These are phyloP conservation scores for Danio rerio DNA, from an alignment of 2,113 vertebrate genomes.

Conservation along the genomic window DNA sequence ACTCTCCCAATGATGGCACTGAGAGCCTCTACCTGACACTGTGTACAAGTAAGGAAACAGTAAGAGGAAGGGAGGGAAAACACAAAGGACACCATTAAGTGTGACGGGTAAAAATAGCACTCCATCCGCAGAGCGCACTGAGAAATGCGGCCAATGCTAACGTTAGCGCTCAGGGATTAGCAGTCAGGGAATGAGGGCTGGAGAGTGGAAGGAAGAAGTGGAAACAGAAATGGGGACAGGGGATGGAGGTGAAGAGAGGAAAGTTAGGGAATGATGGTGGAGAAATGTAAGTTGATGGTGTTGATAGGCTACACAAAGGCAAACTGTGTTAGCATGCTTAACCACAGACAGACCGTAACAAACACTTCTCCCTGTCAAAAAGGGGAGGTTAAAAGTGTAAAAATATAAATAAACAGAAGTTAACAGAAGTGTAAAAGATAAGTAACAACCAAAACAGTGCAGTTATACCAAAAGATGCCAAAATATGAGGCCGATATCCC, in stretches of 20 bases:
- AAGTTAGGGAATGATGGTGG: conserved; percentile 33
- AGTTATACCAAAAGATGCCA: too few relatives aligned
- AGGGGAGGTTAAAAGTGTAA: too few relatives aligned
- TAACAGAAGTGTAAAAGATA: too few relatives aligned
- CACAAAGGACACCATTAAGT: conserved; percentile 56
- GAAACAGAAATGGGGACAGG: conserved; percentile 33
- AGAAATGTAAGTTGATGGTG: conserved; percentile 37
- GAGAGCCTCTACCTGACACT: not conserved
- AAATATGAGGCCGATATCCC: too few relatives aligned
- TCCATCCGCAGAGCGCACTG: conserved; percentile 28
- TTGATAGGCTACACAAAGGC: conserved; percentile 46
- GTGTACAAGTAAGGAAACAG: not conserved
- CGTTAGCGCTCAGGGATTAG: conserved; percentile 54
- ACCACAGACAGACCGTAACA: conserved; percentile 41
- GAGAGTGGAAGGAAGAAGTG: not conserved
- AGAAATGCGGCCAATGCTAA: conserved; percentile 58
- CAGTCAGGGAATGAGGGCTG: conserved; percentile 18
- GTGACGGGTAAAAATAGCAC: conserved; percentile 62
- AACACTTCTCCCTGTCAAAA: conserved; percentile 1
- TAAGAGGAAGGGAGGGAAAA: not conserved
- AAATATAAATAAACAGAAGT: too few relatives aligned
- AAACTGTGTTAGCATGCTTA: conserved; percentile 31
- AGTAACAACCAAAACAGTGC: too few relatives aligned
- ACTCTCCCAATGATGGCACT: not conserved
- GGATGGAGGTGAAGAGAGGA: conserved; percentile 9